Conservation (phyloP, 2,797 vertebrate genomes). For the Buphagus erythrorhynchus region DNA sequence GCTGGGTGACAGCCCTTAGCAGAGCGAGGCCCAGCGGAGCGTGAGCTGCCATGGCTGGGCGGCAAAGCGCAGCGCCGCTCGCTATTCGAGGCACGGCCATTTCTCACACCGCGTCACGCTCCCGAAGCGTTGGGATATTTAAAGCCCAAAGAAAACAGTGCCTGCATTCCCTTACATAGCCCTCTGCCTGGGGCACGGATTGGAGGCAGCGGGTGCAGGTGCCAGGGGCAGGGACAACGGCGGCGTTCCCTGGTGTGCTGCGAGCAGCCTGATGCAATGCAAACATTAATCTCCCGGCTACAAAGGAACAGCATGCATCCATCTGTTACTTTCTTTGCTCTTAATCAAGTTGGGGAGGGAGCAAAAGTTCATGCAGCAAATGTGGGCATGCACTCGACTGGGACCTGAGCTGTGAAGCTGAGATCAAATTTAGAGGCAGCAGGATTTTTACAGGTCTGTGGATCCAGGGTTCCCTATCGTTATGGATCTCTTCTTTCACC, state of each 20-base stretch:
- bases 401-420: neutral
- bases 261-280: neutral
- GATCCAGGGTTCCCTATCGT: neutral
- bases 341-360: conserved; percentile 39
- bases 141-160: neutral
- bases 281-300: conserved; percentile 48
- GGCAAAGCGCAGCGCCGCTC: neutral
- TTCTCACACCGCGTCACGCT: neutral
- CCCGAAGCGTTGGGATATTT: accelerated
- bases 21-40: neutral
- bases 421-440: neutral
- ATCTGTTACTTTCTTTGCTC: conserved; percentile 35
- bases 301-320: conserved; percentile 53
- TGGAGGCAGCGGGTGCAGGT: neutral
- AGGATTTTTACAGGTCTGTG: neutral
- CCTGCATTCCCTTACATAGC: neutral
- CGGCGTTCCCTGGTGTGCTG: neutral
- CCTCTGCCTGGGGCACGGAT: neutral
- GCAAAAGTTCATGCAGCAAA: conserved; percentile 49
- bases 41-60: neutral
- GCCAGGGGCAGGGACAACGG: conserved; percentile 20
- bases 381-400: neutral
- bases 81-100: neutral
- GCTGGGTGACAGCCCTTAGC: neutral
- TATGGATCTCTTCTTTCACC: neutral